Evolutionary conservation across 2,888 invertebrate genomes (phyloP), one percentile per base, ranked within the genome.

Genomic region (Deilephila porcellus): DNA sequence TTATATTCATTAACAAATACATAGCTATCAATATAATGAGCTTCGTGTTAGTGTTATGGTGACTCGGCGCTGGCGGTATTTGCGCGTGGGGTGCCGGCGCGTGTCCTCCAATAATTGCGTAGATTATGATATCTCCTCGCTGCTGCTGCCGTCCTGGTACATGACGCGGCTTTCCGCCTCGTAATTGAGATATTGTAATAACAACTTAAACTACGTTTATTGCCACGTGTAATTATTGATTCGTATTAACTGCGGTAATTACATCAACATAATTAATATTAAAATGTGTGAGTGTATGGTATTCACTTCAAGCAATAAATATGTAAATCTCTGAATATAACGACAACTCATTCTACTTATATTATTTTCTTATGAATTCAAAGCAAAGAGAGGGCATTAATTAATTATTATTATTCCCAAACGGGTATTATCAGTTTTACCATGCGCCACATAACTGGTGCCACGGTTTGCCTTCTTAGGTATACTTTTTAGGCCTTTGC

Each of bases 51-150:
- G 17, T n/a, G 17, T 45, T 20, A 64, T 34, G 20, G 20, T 52
- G 45, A 67, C 45, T 52, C 45, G 67, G 52, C 52, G 52, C 14
- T 45, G 45, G 37, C 37, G 45, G 4, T 67, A 52, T 67, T 59
- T 74, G 76, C 73, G 67, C 63, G 63, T 73, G 53, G 25, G 34
- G 72, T 53, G 52, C 53, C 70, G 71, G 60, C 17, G 53, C 70
- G 62, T 73, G 11, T 8, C 63, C 34, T 25, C 64, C 25, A 53
- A 72, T 71, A 73, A 60, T 71, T 73, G 73, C 74, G 56, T 74
- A 75, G 75, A 75, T 74, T 74, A 77, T 67, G 45, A 64, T 64
- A n/a, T 45, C 64, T 20, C 45, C 25, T 52, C 25, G 45, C 25
- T 29, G 17, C 17, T 67, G 20, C 52, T 67, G 6, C 0, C 14